phyloP scores from a whole-genome alignment of 1,140 invertebrate genomes.

The Teleogryllus occipitalis region DNA sequence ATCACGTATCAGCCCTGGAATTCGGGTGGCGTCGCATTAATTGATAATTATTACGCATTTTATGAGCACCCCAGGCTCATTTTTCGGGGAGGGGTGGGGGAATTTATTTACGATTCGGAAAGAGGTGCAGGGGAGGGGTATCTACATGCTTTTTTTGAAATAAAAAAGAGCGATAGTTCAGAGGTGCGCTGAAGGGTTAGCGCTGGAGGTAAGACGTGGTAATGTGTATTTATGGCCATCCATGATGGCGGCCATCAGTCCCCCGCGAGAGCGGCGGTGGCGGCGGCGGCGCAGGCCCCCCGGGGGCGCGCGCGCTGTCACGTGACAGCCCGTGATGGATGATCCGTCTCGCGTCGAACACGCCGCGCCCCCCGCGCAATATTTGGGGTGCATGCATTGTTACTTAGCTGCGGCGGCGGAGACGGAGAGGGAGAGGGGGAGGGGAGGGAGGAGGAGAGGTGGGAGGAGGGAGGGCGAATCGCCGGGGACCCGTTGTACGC shows the following conservation, averaged over 20 bases:
- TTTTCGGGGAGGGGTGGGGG: neutral
- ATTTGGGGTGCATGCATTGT: constrained; percentile 1
- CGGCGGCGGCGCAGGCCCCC: too few relatives aligned
- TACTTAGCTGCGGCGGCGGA: neutral
- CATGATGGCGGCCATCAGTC: neutral
- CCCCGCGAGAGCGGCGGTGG: neutral
- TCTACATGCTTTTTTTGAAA: neutral
- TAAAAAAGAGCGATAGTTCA: neutral
- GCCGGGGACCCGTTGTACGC: neutral
- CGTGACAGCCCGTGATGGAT: neutral
- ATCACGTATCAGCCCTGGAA: neutral
- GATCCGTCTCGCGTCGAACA: neutral
- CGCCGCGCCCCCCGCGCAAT: neutral
- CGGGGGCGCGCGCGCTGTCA: neutral
- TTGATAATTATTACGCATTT: neutral
- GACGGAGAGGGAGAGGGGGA: neutral
- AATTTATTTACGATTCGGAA: constrained; percentile 1
- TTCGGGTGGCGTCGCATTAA: neutral
- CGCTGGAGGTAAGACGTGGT: neutral
- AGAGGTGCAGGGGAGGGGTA: neutral
- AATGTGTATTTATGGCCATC: neutral
- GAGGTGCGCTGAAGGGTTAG: neutral
- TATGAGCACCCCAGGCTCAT: neutral
- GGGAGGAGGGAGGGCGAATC: neutral
- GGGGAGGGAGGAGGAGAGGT: neutral